A percentile compares a stretch with the other conserved stretches of the same genome.
Conservation (phyloP, 2,888 invertebrate species). For the Pterobdella sp. region DNA sequence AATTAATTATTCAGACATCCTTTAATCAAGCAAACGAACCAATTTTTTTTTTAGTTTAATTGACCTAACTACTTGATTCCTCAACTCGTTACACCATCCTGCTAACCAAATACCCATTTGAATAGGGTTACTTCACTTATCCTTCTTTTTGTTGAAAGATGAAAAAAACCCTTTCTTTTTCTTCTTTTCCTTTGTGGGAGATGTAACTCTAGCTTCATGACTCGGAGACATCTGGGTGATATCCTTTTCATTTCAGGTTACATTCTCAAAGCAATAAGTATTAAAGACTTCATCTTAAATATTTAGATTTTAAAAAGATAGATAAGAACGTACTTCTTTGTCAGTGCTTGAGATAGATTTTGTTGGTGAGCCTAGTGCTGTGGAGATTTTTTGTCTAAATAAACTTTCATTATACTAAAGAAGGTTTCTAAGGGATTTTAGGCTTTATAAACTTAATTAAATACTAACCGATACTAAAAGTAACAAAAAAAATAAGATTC, state of each 20-base stretch:
- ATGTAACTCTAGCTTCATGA: conserved; percentile 7
- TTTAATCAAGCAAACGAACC: too few relatives aligned
- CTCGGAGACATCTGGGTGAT: not conserved
- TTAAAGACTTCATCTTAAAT: not conserved
- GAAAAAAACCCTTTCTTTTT: conserved; percentile 31
- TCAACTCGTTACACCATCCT: too few relatives aligned
- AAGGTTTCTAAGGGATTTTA: not conserved
- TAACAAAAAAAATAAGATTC: not conserved
- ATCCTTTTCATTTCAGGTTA: too few relatives aligned
- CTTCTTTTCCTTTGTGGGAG: conserved; percentile 17
- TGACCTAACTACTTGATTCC: too few relatives aligned
- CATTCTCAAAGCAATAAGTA: too few relatives aligned
- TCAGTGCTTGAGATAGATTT: conserved; percentile 27
- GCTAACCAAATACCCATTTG: too few relatives aligned
- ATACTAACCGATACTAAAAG: not conserved
- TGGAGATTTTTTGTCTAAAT: not conserved
- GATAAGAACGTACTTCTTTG: conserved; percentile 12
- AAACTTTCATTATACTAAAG: not conserved
- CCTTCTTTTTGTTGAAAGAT: conserved; percentile 26
- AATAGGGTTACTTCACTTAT: not conserved
- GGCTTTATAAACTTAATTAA: not conserved
- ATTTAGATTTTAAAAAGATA: not conserved
- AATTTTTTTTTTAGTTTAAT: too few relatives aligned
- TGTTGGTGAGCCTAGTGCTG: conserved; percentile 17
- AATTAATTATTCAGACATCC: too few relatives aligned